Evolutionary conservation across 2,113 vertebrate genomes (phyloP).

Genomic region (Cichladusa arquata): DNA sequence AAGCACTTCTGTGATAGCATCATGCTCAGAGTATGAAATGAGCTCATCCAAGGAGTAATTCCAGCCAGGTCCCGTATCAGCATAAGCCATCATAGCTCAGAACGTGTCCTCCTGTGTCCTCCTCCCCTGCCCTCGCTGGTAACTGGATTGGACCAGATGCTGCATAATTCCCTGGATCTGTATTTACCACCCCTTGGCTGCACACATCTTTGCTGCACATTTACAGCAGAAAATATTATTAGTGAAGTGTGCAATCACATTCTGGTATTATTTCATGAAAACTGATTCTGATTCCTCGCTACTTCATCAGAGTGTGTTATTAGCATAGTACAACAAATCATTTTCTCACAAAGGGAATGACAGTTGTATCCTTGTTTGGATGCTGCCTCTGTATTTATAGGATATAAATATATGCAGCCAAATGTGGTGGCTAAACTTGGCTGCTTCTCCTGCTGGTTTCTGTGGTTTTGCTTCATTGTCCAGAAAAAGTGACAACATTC

Average conservation of each 20-base stretch:
- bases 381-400: background rate
- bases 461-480: background rate
- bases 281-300: background rate
- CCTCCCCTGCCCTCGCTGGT: background rate
- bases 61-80: background rate
- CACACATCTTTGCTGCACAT: background rate
- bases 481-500: background rate
- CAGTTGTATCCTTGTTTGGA: background rate
- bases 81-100: fast-evolving
- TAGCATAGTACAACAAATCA: background rate
- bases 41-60: background rate
- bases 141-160: background rate
- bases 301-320: background rate
- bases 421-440: background rate
- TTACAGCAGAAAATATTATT: background rate
- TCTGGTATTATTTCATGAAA: background rate
- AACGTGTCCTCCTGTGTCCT: background rate
- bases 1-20: background rate
- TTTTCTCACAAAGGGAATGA: background rate
- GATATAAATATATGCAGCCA: background rate
- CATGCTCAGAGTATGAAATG: background rate
- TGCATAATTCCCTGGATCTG: background rate
- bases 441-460: background rate
- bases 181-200: background rate
- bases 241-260: background rate